Base-by-base conservation (phyloP, 2,888 invertebrate genomes). In the Drosophila diplacantha region DNA sequence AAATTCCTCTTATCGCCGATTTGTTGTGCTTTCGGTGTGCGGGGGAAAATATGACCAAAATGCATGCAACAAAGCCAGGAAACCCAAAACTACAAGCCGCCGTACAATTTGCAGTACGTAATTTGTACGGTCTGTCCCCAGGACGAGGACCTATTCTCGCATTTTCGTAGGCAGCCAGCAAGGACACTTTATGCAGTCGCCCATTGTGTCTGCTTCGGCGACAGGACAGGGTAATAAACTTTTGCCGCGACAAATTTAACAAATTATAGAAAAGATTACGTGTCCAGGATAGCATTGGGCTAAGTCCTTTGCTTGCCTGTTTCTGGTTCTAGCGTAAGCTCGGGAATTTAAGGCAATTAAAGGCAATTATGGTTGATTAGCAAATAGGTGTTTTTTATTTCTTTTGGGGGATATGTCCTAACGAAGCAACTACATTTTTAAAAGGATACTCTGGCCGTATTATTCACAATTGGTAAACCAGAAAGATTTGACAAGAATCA, bases 261-360 rank as follows among this genome's bases (percentile, higher is more conserved):
- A 81, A 79, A 79, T 79, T 83, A 78, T 79, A 75, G 79, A 72
- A 78, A 83, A 78, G 81, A 78, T 78, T 83, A 80, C 81, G 83
- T 80, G 81, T 66, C 57, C 68, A 16, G 53, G 41, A 37, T 49
- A 43, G 43, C 41, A 20, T 20, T 22, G 8, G 20, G 14, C 43
- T 44, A 41, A 44, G 46, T 41, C 18, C 24, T 18, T 38, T 29
- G 29, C 35, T 9, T 26, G 26, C 53, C n/a, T 3, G 9, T 5
- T 35, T 3, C 7, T 14, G 8, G 14, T 8, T 22, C 2, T 12
- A 16, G 16, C 46, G 22, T 14, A 14, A 37, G 37, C 43, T 34
- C 49, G 52, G 34, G 29, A 73, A 67, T 78, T 80, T 62, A 71
- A 74, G 71, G 50, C 81, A 78, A 82, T 78, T 78, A 80, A 80